Base-by-base conservation (phyloP, 2,888 invertebrate species). In the Agrilus biguttatus region DNA sequence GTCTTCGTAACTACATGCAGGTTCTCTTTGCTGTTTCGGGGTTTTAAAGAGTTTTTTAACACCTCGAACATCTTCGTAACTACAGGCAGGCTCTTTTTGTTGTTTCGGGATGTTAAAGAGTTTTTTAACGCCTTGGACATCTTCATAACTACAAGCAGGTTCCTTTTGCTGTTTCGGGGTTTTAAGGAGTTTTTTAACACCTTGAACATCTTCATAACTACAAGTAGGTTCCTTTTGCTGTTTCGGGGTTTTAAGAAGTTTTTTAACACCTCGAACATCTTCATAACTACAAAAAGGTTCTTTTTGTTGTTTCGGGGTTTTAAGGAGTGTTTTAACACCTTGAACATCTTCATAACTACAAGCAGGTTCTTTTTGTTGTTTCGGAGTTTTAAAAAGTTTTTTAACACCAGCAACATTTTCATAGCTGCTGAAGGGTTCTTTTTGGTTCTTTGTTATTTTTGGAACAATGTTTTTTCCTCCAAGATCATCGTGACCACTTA, bases 381-480 rank as follows among this genome's bases (percentile, higher is more conserved):
- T 47, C 13, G 52, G 51, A 7, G 49, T 49, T 36, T 35, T 34
- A 23, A 50, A n/a, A 12, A 52, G 28, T 37, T 40, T 37, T 45
- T 50, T 69, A 1, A 70, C 58, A 41, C 66, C 60, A 3, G 39
- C 42, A 8, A 67, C 59, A 42, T 66, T 58, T 14, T 58, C 58
- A 17, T 58, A 47, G 43, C 55, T 53, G 45, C 52, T 55, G 28
- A 43, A 39, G 2, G 56, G 55, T 0, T 68, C 66, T 21, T 56
- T 57, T 19, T 62, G 55, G 37, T 42, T 39, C 23, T 44, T 50
- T 37, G 45, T 8, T 23, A 8, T 23, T 23, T 6, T 23, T 23
- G 23, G 5, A 23, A 23, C 23, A 8, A 8, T 8, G 6, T 23
- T 23, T 23, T 3, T 8, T 23, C 7, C 7, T 23, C 23, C 8